These are phyloP conservation scores for Noturus placidus DNA, from an alignment of 2,113 vertebrate genomes.

Conservation along the genomic window DNA sequence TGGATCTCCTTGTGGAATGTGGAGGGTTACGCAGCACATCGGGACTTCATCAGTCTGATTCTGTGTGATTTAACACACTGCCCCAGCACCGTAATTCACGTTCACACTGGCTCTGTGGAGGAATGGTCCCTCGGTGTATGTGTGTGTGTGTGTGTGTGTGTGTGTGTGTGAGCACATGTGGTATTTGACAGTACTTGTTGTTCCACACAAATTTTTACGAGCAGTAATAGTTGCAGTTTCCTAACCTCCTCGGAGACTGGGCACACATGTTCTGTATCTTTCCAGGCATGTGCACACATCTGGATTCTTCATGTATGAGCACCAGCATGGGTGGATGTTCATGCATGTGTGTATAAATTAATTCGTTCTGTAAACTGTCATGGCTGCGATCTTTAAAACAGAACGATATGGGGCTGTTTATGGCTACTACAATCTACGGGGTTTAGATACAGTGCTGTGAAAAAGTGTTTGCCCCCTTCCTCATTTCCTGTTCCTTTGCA, in stretches of 20 bases:
- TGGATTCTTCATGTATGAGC: background rate
- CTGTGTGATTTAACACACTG: background rate
- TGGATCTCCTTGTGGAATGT: slow-evolving; percentile 15
- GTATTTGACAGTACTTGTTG: slow-evolving; percentile 11
- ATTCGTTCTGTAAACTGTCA: background rate
- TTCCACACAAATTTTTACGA: background rate
- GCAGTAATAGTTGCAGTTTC: background rate
- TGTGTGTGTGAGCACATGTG: slow-evolving; percentile 12
- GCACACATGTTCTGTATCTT: background rate
- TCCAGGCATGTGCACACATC: background rate
- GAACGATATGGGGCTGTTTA: no score
- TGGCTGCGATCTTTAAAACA: no score
- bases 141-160: background rate
- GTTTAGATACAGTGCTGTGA: no score
- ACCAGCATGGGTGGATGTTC: background rate
- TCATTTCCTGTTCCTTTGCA: no score
- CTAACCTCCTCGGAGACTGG: background rate
- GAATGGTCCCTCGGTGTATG: background rate
- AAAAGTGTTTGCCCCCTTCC: no score
- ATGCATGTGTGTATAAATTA: background rate
- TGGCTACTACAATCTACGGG: no score
- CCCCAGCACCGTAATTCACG: background rate
- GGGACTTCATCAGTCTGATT: slow-evolving; percentile 2
- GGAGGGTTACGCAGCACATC: background rate
- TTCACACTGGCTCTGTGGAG: background rate